Percentiles rank a stretch among this genome's conserved stretches.
These are phyloP conservation scores for Lepeophtheirus salmonis DNA, from an alignment of 1,140 invertebrate genomes.

Conservation along the genomic window DNA sequence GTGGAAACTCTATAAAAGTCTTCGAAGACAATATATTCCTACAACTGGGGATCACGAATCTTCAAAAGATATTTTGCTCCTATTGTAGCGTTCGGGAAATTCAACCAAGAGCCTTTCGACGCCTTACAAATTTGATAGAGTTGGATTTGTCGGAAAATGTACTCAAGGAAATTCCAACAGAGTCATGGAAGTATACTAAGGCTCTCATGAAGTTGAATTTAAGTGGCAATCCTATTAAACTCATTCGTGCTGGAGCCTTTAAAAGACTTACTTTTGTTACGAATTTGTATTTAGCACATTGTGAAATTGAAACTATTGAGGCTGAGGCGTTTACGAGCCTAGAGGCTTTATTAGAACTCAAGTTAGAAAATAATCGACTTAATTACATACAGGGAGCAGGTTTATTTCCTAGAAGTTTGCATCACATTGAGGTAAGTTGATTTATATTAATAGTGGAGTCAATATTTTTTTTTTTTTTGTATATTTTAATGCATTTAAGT, in stretches of 20 bases:
- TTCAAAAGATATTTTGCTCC: slow-evolving; percentile 62
- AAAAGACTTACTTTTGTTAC: slow-evolving; percentile 47
- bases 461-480: too few species aligned
- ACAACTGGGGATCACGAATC: slow-evolving; percentile 53
- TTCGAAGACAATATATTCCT: slow-evolving; percentile 53
- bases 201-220: slow-evolving; percentile 14
- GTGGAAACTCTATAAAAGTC: slow-evolving; percentile 53
- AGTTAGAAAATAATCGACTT: slow-evolving; percentile 58
- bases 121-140: slow-evolving; percentile 67
- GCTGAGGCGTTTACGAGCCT: slow-evolving; percentile 59
- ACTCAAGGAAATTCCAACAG: slow-evolving; percentile 49
- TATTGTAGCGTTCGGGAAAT: slow-evolving; percentile 52
- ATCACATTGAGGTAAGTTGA: slow-evolving; percentile 22
- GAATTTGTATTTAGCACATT: slow-evolving; percentile 57
- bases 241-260: slow-evolving; percentile 39
- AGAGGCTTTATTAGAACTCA: slow-evolving; percentile 57
- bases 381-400: slow-evolving; percentile 43
- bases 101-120: slow-evolving; percentile 53
- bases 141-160: slow-evolving; percentile 64
- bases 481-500: too few species aligned
- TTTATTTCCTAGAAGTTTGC: slow-evolving; percentile 41
- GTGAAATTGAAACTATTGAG: slow-evolving; percentile 51
- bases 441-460: too few species aligned
- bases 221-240: slow-evolving; percentile 7
- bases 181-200: slow-evolving; percentile 36